phyloP scores from a whole-genome alignment of 1,140 invertebrate species.

The Polypedilum vanderplanki region DNA sequence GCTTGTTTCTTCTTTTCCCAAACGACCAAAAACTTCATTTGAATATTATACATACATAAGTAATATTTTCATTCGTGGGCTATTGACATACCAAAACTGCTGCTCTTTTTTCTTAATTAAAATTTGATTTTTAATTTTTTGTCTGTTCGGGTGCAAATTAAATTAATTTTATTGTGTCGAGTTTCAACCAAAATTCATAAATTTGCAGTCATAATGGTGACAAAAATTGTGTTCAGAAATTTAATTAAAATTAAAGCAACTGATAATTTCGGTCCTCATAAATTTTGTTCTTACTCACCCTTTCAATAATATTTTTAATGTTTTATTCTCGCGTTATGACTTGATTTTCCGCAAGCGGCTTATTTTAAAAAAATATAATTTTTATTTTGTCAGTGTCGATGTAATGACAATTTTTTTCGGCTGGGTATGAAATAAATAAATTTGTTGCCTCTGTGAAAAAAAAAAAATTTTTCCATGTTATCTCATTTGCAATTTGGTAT shows the following conservation, averaged over 20 bases:
- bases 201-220: background rate
- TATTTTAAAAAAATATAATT: background rate
- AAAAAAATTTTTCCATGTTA: background rate
- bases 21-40: too few relatives aligned
- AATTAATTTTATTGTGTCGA: background rate
- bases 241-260: background rate
- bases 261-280: too few relatives aligned
- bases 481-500: background rate
- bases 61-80: too few relatives aligned
- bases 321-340: too few relatives aligned
- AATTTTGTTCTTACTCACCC: too few relatives aligned
- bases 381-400: background rate
- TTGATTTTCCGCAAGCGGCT: background rate
- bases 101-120: background rate
- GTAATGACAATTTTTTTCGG: background rate
- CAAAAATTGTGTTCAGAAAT: background rate
- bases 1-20: too few relatives aligned
- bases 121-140: constrained; percentile 24
- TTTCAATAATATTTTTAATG: too few relatives aligned
- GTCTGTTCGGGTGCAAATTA: background rate
- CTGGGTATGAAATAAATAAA: background rate
- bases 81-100: too few relatives aligned
- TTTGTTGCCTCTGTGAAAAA: background rate
- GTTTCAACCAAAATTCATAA: background rate
- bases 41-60: too few relatives aligned